Evolutionary conservation across 2,113 vertebrate species (phyloP).

Genomic region (Chionis minor): DNA sequence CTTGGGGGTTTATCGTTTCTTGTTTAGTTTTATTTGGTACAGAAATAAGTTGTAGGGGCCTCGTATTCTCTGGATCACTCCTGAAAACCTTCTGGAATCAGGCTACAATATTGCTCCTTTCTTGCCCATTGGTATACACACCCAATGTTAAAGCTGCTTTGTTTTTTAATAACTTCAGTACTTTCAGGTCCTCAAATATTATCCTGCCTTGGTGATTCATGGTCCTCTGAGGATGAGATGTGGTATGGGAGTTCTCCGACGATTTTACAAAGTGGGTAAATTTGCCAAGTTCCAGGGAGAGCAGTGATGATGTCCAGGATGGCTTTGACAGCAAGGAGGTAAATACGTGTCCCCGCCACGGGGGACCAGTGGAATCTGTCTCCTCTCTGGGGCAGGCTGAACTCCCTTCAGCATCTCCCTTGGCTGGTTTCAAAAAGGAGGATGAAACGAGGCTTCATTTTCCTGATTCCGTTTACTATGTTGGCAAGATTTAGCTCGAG

Average conservation of each 20-base stretch:
- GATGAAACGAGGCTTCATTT: neutral
- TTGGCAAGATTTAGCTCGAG: neutral
- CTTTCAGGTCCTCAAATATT: slow-evolving; percentile 18
- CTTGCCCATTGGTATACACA: neutral
- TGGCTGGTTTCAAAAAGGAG: neutral
- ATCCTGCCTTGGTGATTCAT: slow-evolving; percentile 6
- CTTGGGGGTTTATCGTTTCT: neutral
- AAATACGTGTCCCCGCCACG: neutral
- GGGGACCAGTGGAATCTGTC: neutral
- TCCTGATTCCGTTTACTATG: neutral
- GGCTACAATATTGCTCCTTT: neutral
- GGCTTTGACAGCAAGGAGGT: neutral
- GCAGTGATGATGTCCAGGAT: neutral
- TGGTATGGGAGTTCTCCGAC: neutral
- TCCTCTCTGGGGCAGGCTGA: neutral
- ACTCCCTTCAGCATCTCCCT: neutral
- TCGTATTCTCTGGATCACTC: neutral
- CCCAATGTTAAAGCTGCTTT: slow-evolving; percentile 18
- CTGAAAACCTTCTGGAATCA: neutral
- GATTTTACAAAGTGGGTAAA: neutral
- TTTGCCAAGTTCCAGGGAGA: neutral
- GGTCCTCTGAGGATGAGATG: neutral
- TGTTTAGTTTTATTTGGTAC: slow-evolving; percentile 3
- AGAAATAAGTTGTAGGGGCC: neutral
- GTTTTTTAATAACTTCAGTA: slow-evolving; percentile 35